phyloP scores from a whole-genome alignment of 2,888 invertebrate genomes.

The Netelia fuscicornis region DNA sequence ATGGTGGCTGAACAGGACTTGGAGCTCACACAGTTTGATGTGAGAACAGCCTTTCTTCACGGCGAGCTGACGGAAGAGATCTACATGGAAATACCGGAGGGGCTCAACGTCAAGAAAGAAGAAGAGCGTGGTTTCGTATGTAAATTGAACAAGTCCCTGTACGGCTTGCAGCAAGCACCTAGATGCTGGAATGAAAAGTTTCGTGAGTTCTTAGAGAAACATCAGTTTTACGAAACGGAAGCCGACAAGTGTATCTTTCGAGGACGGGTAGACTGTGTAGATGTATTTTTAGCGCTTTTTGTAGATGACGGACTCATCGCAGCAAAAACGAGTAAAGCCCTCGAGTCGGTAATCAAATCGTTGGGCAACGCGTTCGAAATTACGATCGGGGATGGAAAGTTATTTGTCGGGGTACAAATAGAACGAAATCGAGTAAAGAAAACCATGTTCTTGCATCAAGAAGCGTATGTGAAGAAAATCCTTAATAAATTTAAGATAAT shows the following conservation, averaged over 20 bases:
- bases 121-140: neutral
- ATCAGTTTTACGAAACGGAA: conserved; percentile 20
- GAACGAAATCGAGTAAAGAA: conserved; percentile 21
- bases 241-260: conserved; percentile 46
- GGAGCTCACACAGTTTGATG: conserved; percentile 70
- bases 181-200: conserved; percentile 10
- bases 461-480: conserved; percentile 27
- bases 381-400: neutral
- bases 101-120: conserved; percentile 15
- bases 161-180: conserved; percentile 11
- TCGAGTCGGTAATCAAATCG: conserved; percentile 16
- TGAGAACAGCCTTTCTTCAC: conserved; percentile 74
- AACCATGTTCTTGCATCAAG: conserved; percentile 35
- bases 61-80: conserved; percentile 74
- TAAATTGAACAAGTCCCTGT: conserved; percentile 11
- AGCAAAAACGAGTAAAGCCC: conserved; percentile 12
- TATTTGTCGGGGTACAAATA: conserved; percentile 31
- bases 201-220: conserved; percentile 36
- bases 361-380: neutral
- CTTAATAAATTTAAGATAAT: conserved; percentile 66
- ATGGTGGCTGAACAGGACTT: conserved; percentile 68
- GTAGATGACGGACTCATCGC: conserved; percentile 41
- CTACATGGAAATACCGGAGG: conserved; percentile 73
- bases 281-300: conserved; percentile 49
- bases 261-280: conserved; percentile 27